Evolutionary conservation across 2,888 invertebrate species (phyloP).

Genomic region (Neoaliturus tenellus): DNA sequence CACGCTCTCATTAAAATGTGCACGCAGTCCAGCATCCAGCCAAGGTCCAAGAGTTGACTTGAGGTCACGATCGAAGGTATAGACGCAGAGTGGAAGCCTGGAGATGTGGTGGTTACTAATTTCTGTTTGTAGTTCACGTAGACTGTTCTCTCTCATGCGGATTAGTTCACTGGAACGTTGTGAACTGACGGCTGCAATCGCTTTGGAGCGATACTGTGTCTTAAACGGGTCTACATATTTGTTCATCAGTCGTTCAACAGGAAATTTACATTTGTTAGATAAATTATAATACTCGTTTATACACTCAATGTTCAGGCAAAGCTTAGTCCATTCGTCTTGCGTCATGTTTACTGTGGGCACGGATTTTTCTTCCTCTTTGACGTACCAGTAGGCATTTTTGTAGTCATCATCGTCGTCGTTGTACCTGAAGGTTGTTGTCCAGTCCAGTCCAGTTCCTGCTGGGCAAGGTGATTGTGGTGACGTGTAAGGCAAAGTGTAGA

Average conservation of each 20-base stretch:
- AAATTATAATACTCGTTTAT: background rate
- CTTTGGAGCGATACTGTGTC: background rate
- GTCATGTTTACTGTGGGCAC: background rate
- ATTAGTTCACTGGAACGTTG: background rate
- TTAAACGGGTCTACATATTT: background rate
- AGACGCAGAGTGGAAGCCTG: background rate
- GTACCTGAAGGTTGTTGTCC: too few relatives aligned
- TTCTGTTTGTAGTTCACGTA: background rate
- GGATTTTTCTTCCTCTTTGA: background rate
- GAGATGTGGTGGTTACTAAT: background rate
- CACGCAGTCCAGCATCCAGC: background rate
- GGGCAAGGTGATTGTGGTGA: background rate
- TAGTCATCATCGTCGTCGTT: background rate
- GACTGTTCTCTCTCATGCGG: background rate
- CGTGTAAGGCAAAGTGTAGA: background rate
- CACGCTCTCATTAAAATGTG: background rate
- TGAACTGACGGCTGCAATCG: background rate
- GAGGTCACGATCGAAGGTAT: background rate
- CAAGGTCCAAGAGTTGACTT: background rate
- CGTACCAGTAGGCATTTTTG: background rate
- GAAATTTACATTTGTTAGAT: background rate
- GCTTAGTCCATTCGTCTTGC: background rate
- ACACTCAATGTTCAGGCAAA: background rate
- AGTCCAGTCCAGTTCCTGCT: background rate
- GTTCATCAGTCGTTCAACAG: background rate